Base-by-base conservation (phyloP, 2,888 invertebrate genomes). In the Zygaena filipendulae region DNA sequence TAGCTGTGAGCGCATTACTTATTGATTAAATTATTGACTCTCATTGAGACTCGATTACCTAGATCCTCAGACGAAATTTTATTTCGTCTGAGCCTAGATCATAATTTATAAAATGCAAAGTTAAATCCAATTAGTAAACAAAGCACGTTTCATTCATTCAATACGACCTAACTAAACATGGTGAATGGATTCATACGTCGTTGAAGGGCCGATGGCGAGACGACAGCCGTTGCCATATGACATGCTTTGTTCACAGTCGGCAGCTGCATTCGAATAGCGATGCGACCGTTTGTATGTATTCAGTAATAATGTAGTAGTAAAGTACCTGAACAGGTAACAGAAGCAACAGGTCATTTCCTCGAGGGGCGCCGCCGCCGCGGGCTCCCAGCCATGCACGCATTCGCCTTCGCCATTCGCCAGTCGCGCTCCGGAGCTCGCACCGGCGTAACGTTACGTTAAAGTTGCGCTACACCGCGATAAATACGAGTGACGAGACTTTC, bases 311-410 rank as follows among this genome's bases (percentile, higher is more conserved):
- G n/a, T n/a, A n/a, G n/a, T n/a, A n/a, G n/a, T n/a, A n/a, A n/a
- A n/a, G 16, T 16, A 16, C 75, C 74, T 74, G 74, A 59, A 62
- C 75, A 75, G 77, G 77, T 74, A 75, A 67, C 59, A 61, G 62
- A 63, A 69, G 74, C 75, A 75, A 75, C 75, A 77, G 75, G 75
- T 77, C 72, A 72, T 70, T 74, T 72, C 68, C 56, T 62, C 56
- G 59, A 55, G 70, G 70, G 70, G 63, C 49, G 63, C 56, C 47
- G 53, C 57, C 47, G 60, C 55, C 43, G 58, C 49, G 47, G 49
- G 55, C 43, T 47, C 44, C 40, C 47, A 47, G 47, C 51, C n/a
- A n/a, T n/a, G n/a, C n/a, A n/a, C 37, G 36, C 36, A 28, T 25
- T 32, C 27, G 28, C 35, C 35, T 33, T 27, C 37, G 16, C 16